Conservation (phyloP, 2,113 vertebrate species). For the Notarius lentiginosus region DNA sequence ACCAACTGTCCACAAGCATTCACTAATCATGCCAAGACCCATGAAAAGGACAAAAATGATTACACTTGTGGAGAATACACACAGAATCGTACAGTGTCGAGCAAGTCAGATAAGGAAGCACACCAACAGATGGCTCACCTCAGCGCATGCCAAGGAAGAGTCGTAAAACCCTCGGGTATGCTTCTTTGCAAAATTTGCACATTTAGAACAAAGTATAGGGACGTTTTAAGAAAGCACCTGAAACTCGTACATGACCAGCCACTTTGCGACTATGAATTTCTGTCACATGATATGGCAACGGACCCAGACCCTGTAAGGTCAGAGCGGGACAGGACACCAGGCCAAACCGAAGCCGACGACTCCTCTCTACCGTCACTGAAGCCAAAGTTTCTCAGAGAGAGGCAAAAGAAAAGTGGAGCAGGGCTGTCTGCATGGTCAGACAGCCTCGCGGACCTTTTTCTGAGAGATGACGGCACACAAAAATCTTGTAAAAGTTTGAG, state of each 20-base stretch:
- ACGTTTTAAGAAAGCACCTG: constrained; percentile 77
- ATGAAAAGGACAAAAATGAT: constrained; percentile 85
- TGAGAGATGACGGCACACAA: constrained; percentile 77
- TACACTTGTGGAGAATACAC: constrained; percentile 84
- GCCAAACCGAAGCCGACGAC: constrained; percentile 27
- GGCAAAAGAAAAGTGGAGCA: constrained; percentile 37
- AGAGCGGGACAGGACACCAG: constrained; percentile 30
- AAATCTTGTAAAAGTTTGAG: constrained; percentile 80
- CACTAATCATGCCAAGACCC: constrained; percentile 83
- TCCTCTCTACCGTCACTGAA: constrained; percentile 43
- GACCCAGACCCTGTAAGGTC: constrained; percentile 26
- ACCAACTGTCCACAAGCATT: constrained; percentile 86
- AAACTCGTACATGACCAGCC: constrained; percentile 74
- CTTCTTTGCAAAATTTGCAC: constrained; percentile 80
- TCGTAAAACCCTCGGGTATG: constrained; percentile 61
- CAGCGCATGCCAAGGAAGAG: constrained; percentile 72
- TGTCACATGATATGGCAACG: constrained; percentile 13
- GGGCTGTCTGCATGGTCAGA: constrained; percentile 65
- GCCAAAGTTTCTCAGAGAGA: constrained; percentile 54
- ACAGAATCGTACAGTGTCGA: constrained; percentile 77
- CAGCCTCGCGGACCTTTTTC: constrained; percentile 78
- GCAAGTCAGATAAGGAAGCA: constrained; percentile 79
- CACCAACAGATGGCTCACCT: constrained; percentile 79
- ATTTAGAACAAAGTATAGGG: constrained; percentile 76
- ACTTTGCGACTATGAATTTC: constrained; percentile 46